Conservation (phyloP, 2,113 vertebrate genomes). For the Hypanus sabinus region DNA sequence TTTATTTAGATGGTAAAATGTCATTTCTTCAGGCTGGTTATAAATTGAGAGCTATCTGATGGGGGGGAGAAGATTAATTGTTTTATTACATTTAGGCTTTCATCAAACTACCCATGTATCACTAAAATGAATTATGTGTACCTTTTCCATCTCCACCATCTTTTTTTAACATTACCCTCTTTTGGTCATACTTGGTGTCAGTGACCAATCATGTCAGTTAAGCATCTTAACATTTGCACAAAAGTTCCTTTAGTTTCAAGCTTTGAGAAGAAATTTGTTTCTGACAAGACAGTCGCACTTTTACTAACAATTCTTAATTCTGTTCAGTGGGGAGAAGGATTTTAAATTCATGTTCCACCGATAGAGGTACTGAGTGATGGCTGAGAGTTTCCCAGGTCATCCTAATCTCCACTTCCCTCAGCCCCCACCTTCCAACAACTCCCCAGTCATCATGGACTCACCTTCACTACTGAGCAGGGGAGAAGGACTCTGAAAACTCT, state of each 20-base stretch:
- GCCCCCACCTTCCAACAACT: too few relatives aligned
- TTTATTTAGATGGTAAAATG: too few relatives aligned
- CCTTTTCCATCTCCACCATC: background rate
- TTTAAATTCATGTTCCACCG: background rate
- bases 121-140: background rate
- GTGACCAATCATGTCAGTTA: background rate
- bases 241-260: background rate
- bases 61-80: too few relatives aligned
- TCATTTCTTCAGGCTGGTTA: too few relatives aligned
- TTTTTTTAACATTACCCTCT: background rate
- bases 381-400: background rate
- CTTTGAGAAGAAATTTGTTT: background rate
- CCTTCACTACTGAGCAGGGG: too few relatives aligned
- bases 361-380: background rate
- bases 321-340: background rate
- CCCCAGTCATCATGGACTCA: too few relatives aligned
- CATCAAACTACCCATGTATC: background rate
- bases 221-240: background rate
- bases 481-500: too few relatives aligned
- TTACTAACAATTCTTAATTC: background rate
- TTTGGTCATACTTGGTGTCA: background rate
- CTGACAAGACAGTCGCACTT: background rate
- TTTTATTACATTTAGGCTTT: background rate
- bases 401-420: too few relatives aligned
- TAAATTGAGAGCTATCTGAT: too few relatives aligned